phyloP scores from a whole-genome alignment of 2,113 vertebrate species.

The Prietella phreatophila region DNA sequence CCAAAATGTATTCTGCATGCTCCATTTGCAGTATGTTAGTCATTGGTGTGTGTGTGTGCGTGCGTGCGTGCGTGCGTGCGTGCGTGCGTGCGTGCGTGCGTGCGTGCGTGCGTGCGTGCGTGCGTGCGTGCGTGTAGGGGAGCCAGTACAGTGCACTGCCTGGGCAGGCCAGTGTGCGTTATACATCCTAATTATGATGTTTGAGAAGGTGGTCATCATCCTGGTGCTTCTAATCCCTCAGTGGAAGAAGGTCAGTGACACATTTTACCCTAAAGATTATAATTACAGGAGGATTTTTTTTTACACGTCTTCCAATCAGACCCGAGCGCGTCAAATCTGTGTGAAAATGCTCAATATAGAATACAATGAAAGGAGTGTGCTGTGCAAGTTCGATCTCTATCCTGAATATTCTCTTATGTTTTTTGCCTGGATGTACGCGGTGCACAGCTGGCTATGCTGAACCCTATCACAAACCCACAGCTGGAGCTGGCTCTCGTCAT shows the following conservation, averaged over 20 bases:
- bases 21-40: too few species aligned
- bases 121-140: conserved; percentile 74
- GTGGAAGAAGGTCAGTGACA: conserved; percentile 87
- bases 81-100: not conserved
- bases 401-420: not conserved
- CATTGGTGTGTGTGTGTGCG: not conserved
- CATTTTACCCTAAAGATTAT: not conserved
- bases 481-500: conserved; percentile 96
- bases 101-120: conserved; percentile 45
- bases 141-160: conserved; percentile 89
- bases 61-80: conserved; percentile 49
- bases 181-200: conserved; percentile 96
- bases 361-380: not conserved
- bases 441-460: conserved; percentile 85
- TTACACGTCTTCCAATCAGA: not conserved
- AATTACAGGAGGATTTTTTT: not conserved
- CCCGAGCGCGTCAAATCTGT: not conserved
- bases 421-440: conserved; percentile 56
- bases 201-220: conserved; percentile 96
- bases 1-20: not conserved
- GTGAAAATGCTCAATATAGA: not conserved
- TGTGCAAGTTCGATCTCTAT: not conserved
- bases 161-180: conserved; percentile 94
- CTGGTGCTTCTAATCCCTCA: conserved; percentile 93
- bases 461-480: conserved; percentile 87